Percentiles rank a stretch among this genome's conserved stretches.
phyloP scores from a whole-genome alignment of 2,113 vertebrate genomes.

The Ranitomeya variabilis region DNA sequence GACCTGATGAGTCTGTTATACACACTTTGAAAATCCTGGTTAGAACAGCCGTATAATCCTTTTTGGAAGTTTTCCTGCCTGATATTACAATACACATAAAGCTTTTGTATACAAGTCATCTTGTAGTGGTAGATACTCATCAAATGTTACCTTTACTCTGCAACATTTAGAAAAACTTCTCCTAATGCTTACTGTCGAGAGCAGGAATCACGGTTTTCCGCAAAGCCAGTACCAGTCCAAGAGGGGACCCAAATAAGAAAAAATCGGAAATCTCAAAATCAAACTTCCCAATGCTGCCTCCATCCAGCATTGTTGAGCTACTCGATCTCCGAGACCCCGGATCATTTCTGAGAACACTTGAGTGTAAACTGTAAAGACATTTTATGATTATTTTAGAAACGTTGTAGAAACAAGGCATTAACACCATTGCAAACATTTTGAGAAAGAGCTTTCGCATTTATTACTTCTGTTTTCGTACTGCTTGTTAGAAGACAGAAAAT shows the following conservation, averaged over 20 bases:
- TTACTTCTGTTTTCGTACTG: not conserved
- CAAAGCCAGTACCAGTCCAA: conserved; percentile 93
- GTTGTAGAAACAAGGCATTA: not conserved
- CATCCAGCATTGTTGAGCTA: conserved; percentile 87
- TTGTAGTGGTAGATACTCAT: not conserved
- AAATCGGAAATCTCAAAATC: conserved; percentile 96
- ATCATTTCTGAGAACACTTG: conserved; percentile 84
- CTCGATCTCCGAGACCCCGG: conserved; percentile 85
- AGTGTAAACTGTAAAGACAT: conserved; percentile 80
- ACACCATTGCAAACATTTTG: not conserved
- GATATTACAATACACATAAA: not conserved
- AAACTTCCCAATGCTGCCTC: conserved; percentile 82
- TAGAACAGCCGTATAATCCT: too few species aligned
- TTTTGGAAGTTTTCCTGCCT: too few species aligned
- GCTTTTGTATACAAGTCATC: not conserved
- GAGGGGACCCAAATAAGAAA: conserved; percentile 94
- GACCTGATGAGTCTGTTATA: too few species aligned
- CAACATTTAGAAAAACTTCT: not conserved
- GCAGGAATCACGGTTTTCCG: conserved; percentile 92
- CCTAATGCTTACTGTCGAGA: conserved; percentile 82
- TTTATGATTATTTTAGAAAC: not conserved
- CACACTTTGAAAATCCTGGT: too few species aligned
- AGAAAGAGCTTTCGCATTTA: not conserved
- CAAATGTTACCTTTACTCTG: not conserved
- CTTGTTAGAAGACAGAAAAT: not conserved